phyloP scores from a whole-genome alignment of 2,888 invertebrate genomes.

The Netelia inedita region DNA sequence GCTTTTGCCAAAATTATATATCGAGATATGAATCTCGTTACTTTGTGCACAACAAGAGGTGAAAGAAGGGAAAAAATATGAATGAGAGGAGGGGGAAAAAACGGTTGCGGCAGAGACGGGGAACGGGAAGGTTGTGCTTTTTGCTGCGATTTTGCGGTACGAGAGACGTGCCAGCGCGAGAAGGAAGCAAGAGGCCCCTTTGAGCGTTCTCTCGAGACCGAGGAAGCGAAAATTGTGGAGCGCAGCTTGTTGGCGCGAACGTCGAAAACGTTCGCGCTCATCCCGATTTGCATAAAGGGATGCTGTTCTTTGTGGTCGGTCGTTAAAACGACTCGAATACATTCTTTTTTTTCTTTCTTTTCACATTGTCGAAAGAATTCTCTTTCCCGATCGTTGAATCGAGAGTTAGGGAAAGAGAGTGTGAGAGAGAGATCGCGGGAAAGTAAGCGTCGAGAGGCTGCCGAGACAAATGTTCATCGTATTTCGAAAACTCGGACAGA shows the following conservation, averaged over 20 bases:
- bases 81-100: conserved; percentile 20
- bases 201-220: conserved; percentile 41
- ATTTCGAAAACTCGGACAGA: not conserved
- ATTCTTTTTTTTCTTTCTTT: conserved; percentile 58
- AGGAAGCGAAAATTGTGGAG: conserved; percentile 72
- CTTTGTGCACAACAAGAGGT: conserved; percentile 77
- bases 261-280: conserved; percentile 80
- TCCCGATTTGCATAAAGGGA: conserved; percentile 67
- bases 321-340: conserved; percentile 62
- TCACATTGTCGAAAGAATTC: conserved; percentile 62
- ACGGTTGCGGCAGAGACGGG: conserved; percentile 10
- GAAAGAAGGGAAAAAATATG: conserved; percentile 4
- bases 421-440: not conserved
- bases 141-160: conserved; percentile 75
- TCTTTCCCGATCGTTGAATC: not conserved
- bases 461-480: not conserved
- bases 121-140: conserved; percentile 74
- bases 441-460: not conserved
- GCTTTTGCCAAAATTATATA: conserved; percentile 76
- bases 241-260: conserved; percentile 81
- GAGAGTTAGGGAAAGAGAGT: not conserved
- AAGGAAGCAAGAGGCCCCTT: conserved; percentile 14
- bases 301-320: conserved; percentile 68
- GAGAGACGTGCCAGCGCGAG: conserved; percentile 31
- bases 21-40: conserved; percentile 84